A percentile compares a stretch with the other conserved stretches of the same genome.
These are phyloP conservation scores for Australoheros facetus DNA, from an alignment of 2,797 vertebrate genomes.

Conservation along the genomic window DNA sequence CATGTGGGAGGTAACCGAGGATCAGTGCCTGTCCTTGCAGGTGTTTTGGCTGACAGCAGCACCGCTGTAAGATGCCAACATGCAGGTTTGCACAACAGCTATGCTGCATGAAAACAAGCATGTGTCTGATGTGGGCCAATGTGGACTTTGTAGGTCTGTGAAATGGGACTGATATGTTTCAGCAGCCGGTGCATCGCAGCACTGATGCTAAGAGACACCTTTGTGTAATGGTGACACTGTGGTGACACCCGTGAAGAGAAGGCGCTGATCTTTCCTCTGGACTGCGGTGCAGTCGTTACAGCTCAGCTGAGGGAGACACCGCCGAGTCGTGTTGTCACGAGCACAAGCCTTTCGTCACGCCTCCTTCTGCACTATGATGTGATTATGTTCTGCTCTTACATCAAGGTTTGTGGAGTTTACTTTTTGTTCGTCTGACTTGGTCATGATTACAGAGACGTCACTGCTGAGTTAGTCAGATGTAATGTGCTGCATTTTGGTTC, in stretches of 20 bases:
- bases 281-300: background rate
- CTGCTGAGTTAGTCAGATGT: background rate
- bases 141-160: background rate
- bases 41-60: conserved; percentile 51
- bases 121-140: too few relatives aligned
- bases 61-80: conserved; percentile 30
- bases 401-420: background rate
- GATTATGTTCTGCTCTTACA: background rate
- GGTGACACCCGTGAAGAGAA: background rate
- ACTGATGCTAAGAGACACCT: background rate
- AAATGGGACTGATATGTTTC: background rate
- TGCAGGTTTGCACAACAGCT: conserved; percentile 51
- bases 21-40: conserved; percentile 12
- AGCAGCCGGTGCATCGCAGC: background rate
- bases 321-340: background rate
- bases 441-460: too few relatives aligned
- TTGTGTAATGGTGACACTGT: background rate
- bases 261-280: background rate
- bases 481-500: background rate
- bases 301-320: background rate
- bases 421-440: background rate
- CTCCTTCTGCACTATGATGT: background rate
- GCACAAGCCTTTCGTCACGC: background rate
- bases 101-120: conserved; percentile 15
- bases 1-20: conserved; percentile 15